These are phyloP conservation scores for Vireo griseus DNA, from an alignment of 2,797 vertebrate genomes.

Conservation along the genomic window DNA sequence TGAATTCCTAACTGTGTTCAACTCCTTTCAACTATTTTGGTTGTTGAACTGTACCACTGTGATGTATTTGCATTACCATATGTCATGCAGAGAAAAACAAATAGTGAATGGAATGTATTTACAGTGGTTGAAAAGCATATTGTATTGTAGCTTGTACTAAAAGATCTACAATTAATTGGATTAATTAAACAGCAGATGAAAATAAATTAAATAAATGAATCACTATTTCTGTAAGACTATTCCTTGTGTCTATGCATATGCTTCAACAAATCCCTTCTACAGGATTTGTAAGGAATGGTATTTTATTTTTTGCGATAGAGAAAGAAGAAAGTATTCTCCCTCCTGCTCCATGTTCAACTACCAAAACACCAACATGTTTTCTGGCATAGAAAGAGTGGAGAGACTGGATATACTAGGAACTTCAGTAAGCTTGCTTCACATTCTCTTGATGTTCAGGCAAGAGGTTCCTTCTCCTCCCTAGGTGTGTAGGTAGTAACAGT, in stretches of 20 bases:
- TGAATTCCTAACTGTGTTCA: neutral
- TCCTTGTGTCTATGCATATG: neutral
- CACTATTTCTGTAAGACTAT: neutral
- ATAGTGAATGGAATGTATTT: neutral
- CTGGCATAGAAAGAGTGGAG: neutral
- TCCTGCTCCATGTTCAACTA: neutral
- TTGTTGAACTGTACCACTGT: neutral
- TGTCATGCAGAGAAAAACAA: neutral
- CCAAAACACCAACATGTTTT: neutral
- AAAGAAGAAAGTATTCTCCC: neutral
- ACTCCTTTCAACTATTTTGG: neutral
- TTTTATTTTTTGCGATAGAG: neutral
- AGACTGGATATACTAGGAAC: neutral
- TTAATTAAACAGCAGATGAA: constrained; percentile 54
- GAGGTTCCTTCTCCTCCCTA: neutral
- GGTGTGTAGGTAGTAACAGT: neutral
- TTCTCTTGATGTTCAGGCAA: neutral
- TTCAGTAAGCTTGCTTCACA: neutral
- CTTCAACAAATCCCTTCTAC: neutral
- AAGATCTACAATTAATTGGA: constrained; percentile 33
- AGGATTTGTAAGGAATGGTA: neutral
- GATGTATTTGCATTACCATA: neutral
- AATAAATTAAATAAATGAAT: constrained; percentile 55
- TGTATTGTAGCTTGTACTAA: neutral
- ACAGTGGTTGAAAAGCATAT: neutral